Evolutionary conservation across 2,113 vertebrate species (phyloP).

Genomic region (Epinephelus lanceolatus): DNA sequence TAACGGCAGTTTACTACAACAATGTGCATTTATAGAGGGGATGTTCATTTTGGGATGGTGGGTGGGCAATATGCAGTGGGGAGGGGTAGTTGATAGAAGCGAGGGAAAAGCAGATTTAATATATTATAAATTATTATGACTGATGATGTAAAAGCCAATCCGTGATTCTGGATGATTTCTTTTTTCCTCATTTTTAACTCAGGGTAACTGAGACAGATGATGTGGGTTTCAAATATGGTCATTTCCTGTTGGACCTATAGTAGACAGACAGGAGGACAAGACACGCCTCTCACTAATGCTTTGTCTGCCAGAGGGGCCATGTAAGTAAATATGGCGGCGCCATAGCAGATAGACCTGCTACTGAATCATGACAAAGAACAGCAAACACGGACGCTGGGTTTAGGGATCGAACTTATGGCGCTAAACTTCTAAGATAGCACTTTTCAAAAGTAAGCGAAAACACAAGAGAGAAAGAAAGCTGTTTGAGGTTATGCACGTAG

Average conservation of each 20-base stretch:
- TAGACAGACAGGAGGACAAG: constrained; percentile 70
- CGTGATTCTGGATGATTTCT: constrained; percentile 73
- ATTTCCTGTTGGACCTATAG: constrained; percentile 81
- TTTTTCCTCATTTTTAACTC: constrained; percentile 81
- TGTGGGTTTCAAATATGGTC: constrained; percentile 68
- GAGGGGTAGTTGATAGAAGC: constrained; percentile 56
- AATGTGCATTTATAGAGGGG: constrained; percentile 79
- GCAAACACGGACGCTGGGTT: constrained; percentile 47
- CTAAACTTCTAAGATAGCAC: constrained; percentile 83
- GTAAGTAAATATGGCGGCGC: constrained; percentile 48
- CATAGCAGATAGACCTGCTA: constrained; percentile 49
- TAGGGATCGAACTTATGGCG: constrained; percentile 52
- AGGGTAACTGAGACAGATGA: constrained; percentile 84
- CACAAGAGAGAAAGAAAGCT: constrained; percentile 44
- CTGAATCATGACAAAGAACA: constrained; percentile 52
- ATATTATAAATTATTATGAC: constrained; percentile 84
- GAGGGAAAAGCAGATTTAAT: constrained; percentile 80
- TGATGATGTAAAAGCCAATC: constrained; percentile 79
- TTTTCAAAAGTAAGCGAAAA: constrained; percentile 73
- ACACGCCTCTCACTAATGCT: constrained; percentile 47
- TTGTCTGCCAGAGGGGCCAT: constrained; percentile 38
- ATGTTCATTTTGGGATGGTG: constrained; percentile 46
- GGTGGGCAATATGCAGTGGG: constrained; percentile 71
- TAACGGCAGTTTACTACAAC: constrained; percentile 76
- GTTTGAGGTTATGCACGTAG: constrained; percentile 70